A percentile compares a stretch with the other conserved stretches of the same genome.
Conservation (phyloP, 2,797 vertebrate genomes). For the Darevskia nairensis region DNA sequence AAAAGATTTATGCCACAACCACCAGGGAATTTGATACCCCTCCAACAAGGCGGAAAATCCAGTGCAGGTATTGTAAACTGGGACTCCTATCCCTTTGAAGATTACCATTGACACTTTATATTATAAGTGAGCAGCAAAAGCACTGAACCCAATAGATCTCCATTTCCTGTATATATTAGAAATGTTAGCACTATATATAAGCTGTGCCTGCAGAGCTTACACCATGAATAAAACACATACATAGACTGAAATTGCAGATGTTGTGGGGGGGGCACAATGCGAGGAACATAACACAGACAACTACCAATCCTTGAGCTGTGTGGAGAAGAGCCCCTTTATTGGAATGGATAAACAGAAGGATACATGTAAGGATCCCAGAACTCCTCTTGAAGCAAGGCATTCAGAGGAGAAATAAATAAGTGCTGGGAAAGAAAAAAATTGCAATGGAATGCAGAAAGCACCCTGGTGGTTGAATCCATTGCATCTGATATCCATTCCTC, state of each 20-base stretch:
- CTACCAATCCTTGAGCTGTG: neutral
- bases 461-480: no score
- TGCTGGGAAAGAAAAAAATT: neutral
- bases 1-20: conserved; percentile 14
- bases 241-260: neutral
- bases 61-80: conserved; percentile 55
- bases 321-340: neutral
- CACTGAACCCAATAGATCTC: neutral
- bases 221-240: neutral
- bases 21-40: conserved; percentile 27
- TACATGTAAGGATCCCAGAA: neutral
- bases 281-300: neutral
- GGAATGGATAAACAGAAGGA: neutral
- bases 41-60: conserved; percentile 42
- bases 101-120: neutral
- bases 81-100: neutral
- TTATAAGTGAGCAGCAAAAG: neutral
- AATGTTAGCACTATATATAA: neutral
- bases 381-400: neutral
- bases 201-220: neutral
- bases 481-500: no score
- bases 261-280: no score
- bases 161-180: neutral
- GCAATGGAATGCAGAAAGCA: no score
- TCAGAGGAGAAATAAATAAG: neutral